A percentile compares a stretch with the other conserved stretches of the same genome.
phyloP scores from a whole-genome alignment of 2,113 vertebrate species.

The Arizona elegans region DNA sequence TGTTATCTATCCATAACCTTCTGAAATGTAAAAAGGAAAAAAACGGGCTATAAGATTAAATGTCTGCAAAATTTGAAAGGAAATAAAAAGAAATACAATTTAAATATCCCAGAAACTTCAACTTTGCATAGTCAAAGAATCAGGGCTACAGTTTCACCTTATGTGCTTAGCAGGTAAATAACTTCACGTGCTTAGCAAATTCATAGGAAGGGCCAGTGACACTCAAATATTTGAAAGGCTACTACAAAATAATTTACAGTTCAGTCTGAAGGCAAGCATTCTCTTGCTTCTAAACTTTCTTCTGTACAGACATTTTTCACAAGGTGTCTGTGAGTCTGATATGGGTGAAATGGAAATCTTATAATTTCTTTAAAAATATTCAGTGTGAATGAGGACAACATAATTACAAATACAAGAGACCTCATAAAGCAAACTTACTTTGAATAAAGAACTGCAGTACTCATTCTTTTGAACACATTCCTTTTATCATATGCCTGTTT shows the following conservation, averaged over 20 bases:
- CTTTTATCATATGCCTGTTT: background rate
- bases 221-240: background rate
- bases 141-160: background rate
- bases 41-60: background rate
- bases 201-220: background rate
- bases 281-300: background rate
- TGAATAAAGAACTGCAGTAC: conserved; percentile 1
- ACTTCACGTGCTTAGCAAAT: background rate
- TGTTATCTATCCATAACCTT: background rate
- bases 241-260: background rate
- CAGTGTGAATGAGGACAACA: conserved; percentile 21
- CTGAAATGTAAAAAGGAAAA: background rate
- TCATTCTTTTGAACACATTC: background rate
- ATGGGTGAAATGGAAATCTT: background rate
- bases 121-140: conserved; percentile 4
- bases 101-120: background rate
- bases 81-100: background rate
- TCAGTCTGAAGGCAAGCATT: background rate
- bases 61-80: background rate
- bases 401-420: background rate
- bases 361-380: background rate
- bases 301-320: background rate
- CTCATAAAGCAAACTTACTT: conserved; percentile 18
- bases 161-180: background rate
- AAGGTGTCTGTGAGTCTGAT: background rate